Evolutionary conservation across 2,888 invertebrate genomes (phyloP).

Genomic region (Seladonia tumulorum): DNA sequence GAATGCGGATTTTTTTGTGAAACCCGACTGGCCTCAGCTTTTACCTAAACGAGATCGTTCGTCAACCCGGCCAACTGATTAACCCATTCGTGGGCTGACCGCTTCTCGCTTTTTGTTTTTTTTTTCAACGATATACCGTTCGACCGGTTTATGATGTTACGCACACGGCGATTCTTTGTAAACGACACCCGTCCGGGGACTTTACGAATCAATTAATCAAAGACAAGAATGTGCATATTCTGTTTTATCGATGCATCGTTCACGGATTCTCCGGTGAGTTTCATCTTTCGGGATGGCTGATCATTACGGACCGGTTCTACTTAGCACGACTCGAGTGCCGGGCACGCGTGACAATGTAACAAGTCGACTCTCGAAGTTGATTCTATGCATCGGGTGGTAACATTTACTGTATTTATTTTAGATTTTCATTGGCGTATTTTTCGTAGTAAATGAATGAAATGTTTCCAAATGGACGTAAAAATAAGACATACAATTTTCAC

Average conservation of each 20-base stretch:
- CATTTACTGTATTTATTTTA: background rate
- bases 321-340: background rate
- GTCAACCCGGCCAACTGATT: constrained; percentile 33
- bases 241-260: background rate
- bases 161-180: background rate
- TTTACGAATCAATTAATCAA: background rate
- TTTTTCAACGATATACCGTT: background rate
- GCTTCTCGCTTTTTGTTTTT: background rate
- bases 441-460: too few relatives aligned
- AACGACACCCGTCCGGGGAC: background rate
- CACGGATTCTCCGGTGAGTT: background rate
- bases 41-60: constrained; percentile 38
- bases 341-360: background rate
- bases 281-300: background rate
- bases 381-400: too few relatives aligned
- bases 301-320: background rate
- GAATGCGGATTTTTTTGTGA: constrained; percentile 37
- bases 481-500: too few relatives aligned
- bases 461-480: too few relatives aligned
- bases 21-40: constrained; percentile 13
- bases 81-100: background rate
- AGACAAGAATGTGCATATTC: background rate
- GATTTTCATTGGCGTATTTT: background rate
- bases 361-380: background rate
- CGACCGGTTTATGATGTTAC: background rate